These are phyloP conservation scores for Caprella mutica DNA, from an alignment of 2,888 invertebrate genomes.

Conservation along the genomic window DNA sequence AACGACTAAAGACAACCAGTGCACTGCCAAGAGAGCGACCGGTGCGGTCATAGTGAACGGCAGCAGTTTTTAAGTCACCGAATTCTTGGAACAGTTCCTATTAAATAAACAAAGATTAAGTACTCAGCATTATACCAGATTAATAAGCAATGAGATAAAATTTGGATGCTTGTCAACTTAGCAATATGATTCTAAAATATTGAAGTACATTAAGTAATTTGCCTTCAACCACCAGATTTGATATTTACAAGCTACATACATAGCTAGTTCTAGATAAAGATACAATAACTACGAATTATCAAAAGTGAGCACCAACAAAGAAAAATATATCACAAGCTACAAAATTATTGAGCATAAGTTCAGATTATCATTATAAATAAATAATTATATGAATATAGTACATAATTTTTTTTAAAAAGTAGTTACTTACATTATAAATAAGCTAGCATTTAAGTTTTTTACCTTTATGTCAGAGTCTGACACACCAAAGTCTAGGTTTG, in stretches of 20 bases:
- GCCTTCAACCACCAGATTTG: too few species aligned
- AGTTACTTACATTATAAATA: neutral
- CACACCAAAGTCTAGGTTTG: conserved; percentile 92
- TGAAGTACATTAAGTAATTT: conserved; percentile 6
- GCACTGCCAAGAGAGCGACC: conserved; percentile 93
- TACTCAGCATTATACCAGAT: neutral
- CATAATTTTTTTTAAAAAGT: neutral
- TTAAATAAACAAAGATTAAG: conserved; percentile 30
- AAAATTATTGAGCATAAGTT: too few species aligned
- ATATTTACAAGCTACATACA: too few species aligned
- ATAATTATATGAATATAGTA: conserved; percentile 9
- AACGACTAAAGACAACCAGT: conserved; percentile 87
- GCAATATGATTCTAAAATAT: neutral
- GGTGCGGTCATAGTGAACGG: conserved; percentile 92
- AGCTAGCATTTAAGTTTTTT: conserved; percentile 29
- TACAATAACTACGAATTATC: too few species aligned
- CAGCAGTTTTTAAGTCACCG: conserved; percentile 83
- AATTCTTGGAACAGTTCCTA: conserved; percentile 92
- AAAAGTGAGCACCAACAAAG: too few species aligned
- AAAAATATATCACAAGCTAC: too few species aligned
- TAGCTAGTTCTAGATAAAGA: too few species aligned
- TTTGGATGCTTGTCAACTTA: neutral
- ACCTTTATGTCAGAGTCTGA: conserved; percentile 89
- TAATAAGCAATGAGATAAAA: neutral
- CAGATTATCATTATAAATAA: too few species aligned